These are phyloP conservation scores for Trichosurus vulpecula DNA, from an alignment of 2,797 vertebrate genomes.

Conservation along the genomic window DNA sequence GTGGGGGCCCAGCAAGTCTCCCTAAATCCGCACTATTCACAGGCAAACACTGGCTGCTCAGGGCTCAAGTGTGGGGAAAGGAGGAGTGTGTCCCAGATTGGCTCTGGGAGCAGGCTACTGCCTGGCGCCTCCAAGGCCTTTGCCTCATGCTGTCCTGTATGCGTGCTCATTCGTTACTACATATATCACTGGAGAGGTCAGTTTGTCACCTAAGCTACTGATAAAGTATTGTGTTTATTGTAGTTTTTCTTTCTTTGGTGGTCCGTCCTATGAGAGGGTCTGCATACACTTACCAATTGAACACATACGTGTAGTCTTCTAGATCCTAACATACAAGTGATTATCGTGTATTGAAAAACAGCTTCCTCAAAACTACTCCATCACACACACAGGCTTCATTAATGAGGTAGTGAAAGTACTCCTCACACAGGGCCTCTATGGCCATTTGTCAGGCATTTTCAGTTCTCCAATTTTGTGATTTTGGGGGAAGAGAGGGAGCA, in stretches of 20 bases:
- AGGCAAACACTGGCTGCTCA: background rate
- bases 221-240: too few species aligned
- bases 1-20: background rate
- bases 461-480: too few species aligned
- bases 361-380: background rate
- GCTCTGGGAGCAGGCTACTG: background rate
- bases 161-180: background rate
- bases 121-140: background rate
- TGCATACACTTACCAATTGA: fast-evolving
- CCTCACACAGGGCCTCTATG: background rate
- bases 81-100: background rate
- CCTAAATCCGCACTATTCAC: background rate
- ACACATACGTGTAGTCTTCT: background rate
- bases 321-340: too few species aligned
- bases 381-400: background rate
- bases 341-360: background rate
- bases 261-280: background rate
- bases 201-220: background rate
- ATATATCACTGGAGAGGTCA: background rate
- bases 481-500: too few species aligned
- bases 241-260: too few species aligned
- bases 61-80: background rate
- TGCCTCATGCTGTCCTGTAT: fast-evolving
- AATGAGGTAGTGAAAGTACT: background rate
- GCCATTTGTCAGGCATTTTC: background rate